Conservation (phyloP, 23 tunicate genomes). For the Ascidia mentula region DNA sequence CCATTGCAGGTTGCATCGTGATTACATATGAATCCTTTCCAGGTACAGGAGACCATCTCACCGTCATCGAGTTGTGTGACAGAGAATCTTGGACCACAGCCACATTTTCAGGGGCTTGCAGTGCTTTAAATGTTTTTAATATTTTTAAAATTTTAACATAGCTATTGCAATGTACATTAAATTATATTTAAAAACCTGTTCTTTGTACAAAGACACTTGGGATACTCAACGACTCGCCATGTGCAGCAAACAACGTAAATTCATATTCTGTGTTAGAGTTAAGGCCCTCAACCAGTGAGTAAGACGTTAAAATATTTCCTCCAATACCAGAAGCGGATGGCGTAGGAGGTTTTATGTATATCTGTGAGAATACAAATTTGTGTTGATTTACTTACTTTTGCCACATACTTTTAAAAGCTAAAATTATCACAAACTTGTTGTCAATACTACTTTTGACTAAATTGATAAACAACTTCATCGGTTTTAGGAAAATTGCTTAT, state of each 20-base stretch:
- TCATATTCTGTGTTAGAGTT: slow-evolving; percentile 75
- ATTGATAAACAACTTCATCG: no score
- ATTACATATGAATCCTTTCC: slow-evolving; percentile 62
- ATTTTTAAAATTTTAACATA: no score
- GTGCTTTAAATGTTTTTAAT: slow-evolving; percentile 24
- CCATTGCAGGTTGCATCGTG: slow-evolving; percentile 70
- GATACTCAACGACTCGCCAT: slow-evolving; percentile 45
- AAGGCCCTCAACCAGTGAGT: slow-evolving; percentile 59
- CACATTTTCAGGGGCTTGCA: slow-evolving; percentile 64
- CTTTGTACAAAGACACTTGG: slow-evolving; percentile 50
- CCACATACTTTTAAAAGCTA: no score
- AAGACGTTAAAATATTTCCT: slow-evolving; percentile 57
- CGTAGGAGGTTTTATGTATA: background rate
- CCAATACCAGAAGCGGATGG: slow-evolving; percentile 51
- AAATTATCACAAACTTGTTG: no score
- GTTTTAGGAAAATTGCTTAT: no score
- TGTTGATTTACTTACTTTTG: no score
- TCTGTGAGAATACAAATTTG: background rate
- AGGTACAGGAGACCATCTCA: slow-evolving; percentile 67
- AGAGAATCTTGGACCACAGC: slow-evolving; percentile 62
- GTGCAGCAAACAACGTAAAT: slow-evolving; percentile 63
- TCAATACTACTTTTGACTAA: no score
- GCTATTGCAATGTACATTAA: background rate
- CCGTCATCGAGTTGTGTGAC: slow-evolving; percentile 52
- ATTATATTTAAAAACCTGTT: slow-evolving; percentile 30